Conservation (phyloP, 2,888 invertebrate genomes). For the Capitulum mitella region DNA sequence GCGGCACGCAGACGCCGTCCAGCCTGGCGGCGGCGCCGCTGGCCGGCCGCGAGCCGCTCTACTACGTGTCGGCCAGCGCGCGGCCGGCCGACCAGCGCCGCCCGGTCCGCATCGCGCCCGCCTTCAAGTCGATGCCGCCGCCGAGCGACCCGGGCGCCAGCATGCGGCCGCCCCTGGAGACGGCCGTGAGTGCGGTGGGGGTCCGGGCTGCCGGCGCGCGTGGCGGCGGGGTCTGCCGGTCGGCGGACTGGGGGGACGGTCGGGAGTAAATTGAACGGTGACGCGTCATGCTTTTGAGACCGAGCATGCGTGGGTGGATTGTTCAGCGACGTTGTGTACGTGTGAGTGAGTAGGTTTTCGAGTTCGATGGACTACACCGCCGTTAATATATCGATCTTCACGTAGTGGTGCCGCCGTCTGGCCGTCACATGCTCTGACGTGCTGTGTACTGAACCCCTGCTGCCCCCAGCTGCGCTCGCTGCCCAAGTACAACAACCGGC, state of each 20-base stretch:
- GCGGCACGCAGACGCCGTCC: not conserved
- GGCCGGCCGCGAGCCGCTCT: not conserved
- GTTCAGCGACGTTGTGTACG: too few species aligned
- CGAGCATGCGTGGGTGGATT: too few species aligned
- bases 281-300: too few species aligned
- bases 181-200: not conserved
- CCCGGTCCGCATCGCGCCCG: not conserved
- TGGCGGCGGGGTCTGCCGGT: too few species aligned
- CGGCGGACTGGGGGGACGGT: too few species aligned
- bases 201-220: too few species aligned
- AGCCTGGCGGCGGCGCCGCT: not conserved
- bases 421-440: not conserved
- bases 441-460: too few species aligned
- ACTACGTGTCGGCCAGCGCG: not conserved
- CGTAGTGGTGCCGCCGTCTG: not conserved
- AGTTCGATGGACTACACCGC: too few species aligned
- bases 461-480: conserved; percentile 34
- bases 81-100: not conserved
- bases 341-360: too few species aligned
- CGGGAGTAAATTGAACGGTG: too few species aligned
- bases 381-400: too few species aligned
- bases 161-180: conserved; percentile 9
- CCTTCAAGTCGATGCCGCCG: not conserved
- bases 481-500: conserved; percentile 46
- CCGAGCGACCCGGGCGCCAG: not conserved